phyloP scores from a whole-genome alignment of 2,888 invertebrate genomes.

The Leptarthrus brevirostris region DNA sequence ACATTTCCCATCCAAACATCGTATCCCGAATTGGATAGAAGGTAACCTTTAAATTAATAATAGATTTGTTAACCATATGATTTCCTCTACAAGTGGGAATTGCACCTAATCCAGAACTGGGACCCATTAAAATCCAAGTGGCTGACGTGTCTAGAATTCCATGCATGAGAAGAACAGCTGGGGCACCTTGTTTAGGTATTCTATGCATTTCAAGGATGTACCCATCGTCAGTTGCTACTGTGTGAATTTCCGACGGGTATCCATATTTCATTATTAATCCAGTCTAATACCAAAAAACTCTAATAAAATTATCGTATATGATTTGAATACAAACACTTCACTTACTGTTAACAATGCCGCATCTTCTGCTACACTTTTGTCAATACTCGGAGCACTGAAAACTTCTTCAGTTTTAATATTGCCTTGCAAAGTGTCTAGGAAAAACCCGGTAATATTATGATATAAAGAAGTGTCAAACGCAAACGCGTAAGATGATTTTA shows the following conservation, averaged over 20 bases:
- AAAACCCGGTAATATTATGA: conserved; percentile 22
- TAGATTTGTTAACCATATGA: not conserved
- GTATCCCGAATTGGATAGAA: conserved; percentile 66
- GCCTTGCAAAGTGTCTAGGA: not conserved
- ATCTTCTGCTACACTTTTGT: conserved; percentile 14
- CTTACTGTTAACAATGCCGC: conserved; percentile 1
- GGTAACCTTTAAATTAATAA: conserved; percentile 57
- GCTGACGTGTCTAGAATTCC: conserved; percentile 80
- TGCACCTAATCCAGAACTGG: conserved; percentile 75
- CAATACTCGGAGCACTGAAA: not conserved
- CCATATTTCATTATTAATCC: conserved; percentile 73
- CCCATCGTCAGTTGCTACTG: conserved; percentile 80
- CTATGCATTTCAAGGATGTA: conserved; percentile 83
- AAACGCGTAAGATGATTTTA: not conserved
- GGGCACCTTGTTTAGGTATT: conserved; percentile 69
- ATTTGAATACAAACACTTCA: not conserved
- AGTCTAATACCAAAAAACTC: conserved; percentile 63
- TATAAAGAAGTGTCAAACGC: not conserved
- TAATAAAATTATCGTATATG: too few relatives aligned
- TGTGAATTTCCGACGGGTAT: conserved; percentile 75
- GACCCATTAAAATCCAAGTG: conserved; percentile 80
- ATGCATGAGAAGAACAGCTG: conserved; percentile 74
- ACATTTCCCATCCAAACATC: conserved; percentile 61
- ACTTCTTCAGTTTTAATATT: not conserved
- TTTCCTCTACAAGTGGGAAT: not conserved